Base-by-base conservation (phyloP, 2,113 vertebrate genomes). In the Anguilla japonica region DNA sequence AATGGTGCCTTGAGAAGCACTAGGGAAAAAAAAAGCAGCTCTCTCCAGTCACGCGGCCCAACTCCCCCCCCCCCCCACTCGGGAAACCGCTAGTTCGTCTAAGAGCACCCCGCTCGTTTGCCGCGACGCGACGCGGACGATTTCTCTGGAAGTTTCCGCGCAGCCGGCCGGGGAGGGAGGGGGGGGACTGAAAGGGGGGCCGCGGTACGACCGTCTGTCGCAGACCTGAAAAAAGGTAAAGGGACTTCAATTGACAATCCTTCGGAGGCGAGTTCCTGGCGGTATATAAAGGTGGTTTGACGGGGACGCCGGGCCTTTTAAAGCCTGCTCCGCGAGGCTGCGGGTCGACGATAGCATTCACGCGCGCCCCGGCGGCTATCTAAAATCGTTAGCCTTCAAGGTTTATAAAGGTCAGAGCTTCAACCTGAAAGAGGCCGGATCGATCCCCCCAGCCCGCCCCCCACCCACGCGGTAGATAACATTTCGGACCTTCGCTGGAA, bases 401-500 rank as follows among this genome's bases (percentile, higher is more conserved):
- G 85, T 90, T 90, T 91, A 84, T 84, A 94, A 94, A 95, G 92
- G 93, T 88, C 92, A 92, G 86, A 60, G 82, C 43, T 87, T 88
- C 80, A 41, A 86, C 80, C 56, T 82, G 29, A 67, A 82, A 82
- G 53, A 71, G 82, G 50, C 43, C 20, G 41, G 81, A 71, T 87
- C 6, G 41, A 83, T 75, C 50, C 50, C 50, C 50, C 50, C 50
- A 8, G 8, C 46, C 43, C 63, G 20, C 41, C 16, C 41, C 63
- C 41, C 41, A 20, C 15, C 20, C 53, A 26, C 50, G 1, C 50
- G 50, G 7, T 11, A 82, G 81, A 83, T 83, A 82, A 78, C 81
- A 82, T 53, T 87, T 41, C 71, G n/a, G 63, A 82, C 46, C 57
- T 63, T 20, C 3, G 5, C 50, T 86, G 53, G 83, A 75, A 79